Base-by-base conservation (phyloP, 2,888 invertebrate genomes). In the Drosophila rellima region DNA sequence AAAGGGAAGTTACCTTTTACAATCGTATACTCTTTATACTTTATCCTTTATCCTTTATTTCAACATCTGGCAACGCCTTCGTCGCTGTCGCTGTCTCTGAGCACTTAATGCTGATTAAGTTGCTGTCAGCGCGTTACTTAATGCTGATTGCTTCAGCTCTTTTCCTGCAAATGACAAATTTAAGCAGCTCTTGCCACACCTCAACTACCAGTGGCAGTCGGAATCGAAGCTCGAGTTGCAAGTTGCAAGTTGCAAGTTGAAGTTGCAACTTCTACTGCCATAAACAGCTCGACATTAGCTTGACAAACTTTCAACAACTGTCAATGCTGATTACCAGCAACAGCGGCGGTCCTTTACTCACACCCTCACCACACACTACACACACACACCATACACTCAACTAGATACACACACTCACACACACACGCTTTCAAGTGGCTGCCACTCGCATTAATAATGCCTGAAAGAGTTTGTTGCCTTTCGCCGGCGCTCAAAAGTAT, bases 61-160 rank as follows among this genome's bases (percentile, higher is more conserved):
- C 52, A 67, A 51, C 56, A 42, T 57, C 37, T 60, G 59, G 17
- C 62, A 26, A 47, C 50, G 54, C 57, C 48, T 55, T 8, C 11
- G 17, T 54, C 47, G 23, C 20, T 13, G 3, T 37, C 40, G 35
- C 42, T 39, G 18, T 45, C 51, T 18, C 59, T 55, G 56, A 74
- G 78, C 82, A 80, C 70, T 82, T 77, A 81, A 74, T 81, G 78
- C 73, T 81, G 80, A 80, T 80, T 81, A 80, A 80, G 81, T 75
- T 61, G 76, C 74, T 74, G 70, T 66, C 75, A 75, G 62, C 70
- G 62, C 64, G 56, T 45, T 64, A 65, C 60, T 69, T 77, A 73
- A 82, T 63, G 67, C 63, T 68, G 66, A 77, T 79, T 79, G 70
- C 76, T 57, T 69, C 47, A 42, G 74, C 70, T 39, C n/a, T 26